phyloP scores from a whole-genome alignment of 2,113 vertebrate species.

The Nycticryphes semicollaris region DNA sequence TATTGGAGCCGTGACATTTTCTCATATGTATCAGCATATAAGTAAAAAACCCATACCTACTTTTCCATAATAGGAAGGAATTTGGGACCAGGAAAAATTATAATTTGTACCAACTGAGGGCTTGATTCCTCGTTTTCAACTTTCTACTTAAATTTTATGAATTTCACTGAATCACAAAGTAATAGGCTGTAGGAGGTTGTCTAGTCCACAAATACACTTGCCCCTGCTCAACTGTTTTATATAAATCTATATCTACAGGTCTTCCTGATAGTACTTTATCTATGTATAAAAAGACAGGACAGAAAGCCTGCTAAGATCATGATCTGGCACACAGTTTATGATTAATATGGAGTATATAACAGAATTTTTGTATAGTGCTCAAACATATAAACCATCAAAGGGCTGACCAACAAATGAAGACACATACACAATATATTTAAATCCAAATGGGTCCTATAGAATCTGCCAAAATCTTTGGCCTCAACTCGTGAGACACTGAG shows the following conservation, averaged over 20 bases:
- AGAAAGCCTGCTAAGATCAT: background rate
- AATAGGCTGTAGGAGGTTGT: background rate
- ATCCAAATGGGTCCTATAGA: background rate
- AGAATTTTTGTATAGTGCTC: background rate
- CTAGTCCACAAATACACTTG: fast-evolving
- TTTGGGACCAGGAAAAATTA: background rate
- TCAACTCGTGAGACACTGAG: background rate
- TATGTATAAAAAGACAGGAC: background rate
- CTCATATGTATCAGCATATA: background rate
- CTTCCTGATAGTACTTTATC: background rate
- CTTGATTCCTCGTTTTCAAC: background rate
- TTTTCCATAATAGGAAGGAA: background rate
- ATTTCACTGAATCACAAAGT: background rate
- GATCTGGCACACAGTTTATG: background rate
- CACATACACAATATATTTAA: background rate
- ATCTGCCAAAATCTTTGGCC: background rate
- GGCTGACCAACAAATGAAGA: background rate
- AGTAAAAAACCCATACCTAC: fast-evolving
- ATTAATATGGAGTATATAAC: background rate
- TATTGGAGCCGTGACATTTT: background rate
- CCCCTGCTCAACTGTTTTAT: background rate
- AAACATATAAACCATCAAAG: background rate
- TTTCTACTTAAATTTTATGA: background rate
- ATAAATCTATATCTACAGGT: background rate
- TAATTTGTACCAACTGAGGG: background rate